Percentiles rank a stretch among this genome's conserved stretches.
These are phyloP conservation scores for Chrysotoxum bicinctum DNA, from an alignment of 2,888 invertebrate genomes.

Conservation along the genomic window DNA sequence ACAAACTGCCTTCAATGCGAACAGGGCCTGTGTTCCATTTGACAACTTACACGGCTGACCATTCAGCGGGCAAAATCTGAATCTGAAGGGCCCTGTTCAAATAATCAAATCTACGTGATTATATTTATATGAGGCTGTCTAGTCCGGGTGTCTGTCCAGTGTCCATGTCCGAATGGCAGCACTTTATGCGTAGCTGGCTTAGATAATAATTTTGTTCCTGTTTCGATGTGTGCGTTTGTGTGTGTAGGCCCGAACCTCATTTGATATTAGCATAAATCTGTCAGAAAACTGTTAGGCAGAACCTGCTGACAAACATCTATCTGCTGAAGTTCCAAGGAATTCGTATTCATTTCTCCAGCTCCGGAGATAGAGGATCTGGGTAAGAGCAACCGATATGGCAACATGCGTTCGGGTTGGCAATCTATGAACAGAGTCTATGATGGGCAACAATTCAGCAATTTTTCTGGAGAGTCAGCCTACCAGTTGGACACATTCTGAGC, in stretches of 20 bases:
- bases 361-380: constrained; percentile 53
- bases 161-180: constrained; percentile 39
- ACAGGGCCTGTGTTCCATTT: constrained; percentile 73
- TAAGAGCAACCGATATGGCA: constrained; percentile 60
- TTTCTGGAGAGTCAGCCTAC: neutral
- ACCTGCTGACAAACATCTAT: constrained; percentile 71
- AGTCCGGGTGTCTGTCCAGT: constrained; percentile 48
- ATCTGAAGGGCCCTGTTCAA: constrained; percentile 63
- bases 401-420: constrained; percentile 74
- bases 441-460: constrained; percentile 44
- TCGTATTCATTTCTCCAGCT: constrained; percentile 53
- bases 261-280: constrained; percentile 73
- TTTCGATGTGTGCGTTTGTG: neutral
- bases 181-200: constrained; percentile 68
- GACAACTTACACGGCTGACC: constrained; percentile 73
- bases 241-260: constrained; percentile 64
- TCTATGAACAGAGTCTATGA: constrained; percentile 32
- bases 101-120: constrained; percentile 68
- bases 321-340: constrained; percentile 57
- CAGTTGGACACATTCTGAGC: constrained; percentile 47
- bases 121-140: constrained; percentile 67
- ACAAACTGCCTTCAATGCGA: constrained; percentile 61
- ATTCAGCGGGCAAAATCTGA: constrained; percentile 52
- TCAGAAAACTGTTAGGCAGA: constrained; percentile 66
- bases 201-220: constrained; percentile 55